Evolutionary conservation across 2,888 invertebrate genomes (phyloP).

Genomic region (Criorhina ranunculi): DNA sequence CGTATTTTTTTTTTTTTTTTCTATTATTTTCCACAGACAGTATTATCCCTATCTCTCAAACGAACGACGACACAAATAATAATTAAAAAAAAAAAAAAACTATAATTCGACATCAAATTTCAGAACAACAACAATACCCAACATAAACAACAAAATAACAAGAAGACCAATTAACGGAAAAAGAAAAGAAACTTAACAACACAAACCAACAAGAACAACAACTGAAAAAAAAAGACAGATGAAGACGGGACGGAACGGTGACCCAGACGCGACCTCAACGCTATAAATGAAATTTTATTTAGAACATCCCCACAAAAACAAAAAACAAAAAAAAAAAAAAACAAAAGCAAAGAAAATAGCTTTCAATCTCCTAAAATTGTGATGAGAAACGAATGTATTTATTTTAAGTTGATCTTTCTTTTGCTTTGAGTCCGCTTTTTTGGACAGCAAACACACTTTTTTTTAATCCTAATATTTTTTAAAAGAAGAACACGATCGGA

Average conservation of each 20-base stretch:
- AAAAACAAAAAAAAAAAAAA: conserved; percentile 37
- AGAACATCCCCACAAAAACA: conserved; percentile 15
- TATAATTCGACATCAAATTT: conserved; percentile 62
- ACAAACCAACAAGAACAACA: conserved; percentile 31
- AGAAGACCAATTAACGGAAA: conserved; percentile 59
- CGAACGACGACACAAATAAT: conserved; percentile 59
- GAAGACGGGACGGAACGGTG: conserved; percentile 60
- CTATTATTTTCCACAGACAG: conserved; percentile 70
- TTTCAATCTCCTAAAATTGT: conserved; percentile 31
- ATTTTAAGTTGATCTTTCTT: conserved; percentile 43
- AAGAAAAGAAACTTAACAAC: conserved; percentile 29
- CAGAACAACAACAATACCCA: conserved; percentile 37
- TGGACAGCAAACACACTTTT: conserved; percentile 7
- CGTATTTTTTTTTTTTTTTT: conserved; percentile 49
- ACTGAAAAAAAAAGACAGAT: conserved; percentile 57
- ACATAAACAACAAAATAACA: conserved; percentile 47
- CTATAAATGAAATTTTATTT: conserved; percentile 22
- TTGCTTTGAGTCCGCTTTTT: conserved; percentile 34
- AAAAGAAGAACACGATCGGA: conserved; percentile 7
- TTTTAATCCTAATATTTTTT: conserved; percentile 7
- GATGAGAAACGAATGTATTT: conserved; percentile 60
- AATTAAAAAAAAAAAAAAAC: not conserved
- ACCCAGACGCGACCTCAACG: conserved; percentile 69
- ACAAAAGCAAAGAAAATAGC: conserved; percentile 17
- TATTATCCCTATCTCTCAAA: conserved; percentile 54